Percentiles rank a stretch among this genome's conserved stretches.
phyloP scores from a whole-genome alignment of 2,113 vertebrate species.

The Tympanuchus pallidicinctus region DNA sequence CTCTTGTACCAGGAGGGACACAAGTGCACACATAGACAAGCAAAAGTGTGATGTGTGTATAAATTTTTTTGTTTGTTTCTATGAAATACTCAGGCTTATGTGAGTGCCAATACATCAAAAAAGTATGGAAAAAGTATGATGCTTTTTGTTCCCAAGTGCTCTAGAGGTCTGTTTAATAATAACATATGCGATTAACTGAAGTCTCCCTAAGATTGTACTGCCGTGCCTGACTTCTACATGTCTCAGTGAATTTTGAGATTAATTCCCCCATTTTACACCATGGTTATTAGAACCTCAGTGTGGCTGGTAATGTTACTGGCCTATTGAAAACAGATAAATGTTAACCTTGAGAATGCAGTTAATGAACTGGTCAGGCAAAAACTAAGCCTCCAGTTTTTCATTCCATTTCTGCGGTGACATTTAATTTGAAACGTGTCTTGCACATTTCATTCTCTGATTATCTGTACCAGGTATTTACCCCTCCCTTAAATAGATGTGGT shows the following conservation, averaged over 20 bases:
- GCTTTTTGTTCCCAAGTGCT: background rate
- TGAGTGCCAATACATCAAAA: background rate
- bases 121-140: background rate
- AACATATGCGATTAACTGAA: background rate
- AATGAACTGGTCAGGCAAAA: background rate
- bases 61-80: background rate
- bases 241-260: background rate
- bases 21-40: accelerated
- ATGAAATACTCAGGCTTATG: background rate
- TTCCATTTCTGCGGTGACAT: background rate
- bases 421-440: background rate
- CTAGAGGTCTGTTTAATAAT: background rate
- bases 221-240: background rate
- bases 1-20: background rate
- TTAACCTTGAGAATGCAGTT: background rate
- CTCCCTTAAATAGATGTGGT: background rate
- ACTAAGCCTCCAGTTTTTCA: accelerated
- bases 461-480: background rate
- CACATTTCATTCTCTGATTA: background rate
- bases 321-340: background rate
- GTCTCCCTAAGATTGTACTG: background rate
- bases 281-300: background rate
- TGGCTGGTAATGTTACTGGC: background rate
- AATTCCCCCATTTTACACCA: background rate
- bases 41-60: background rate